These are phyloP conservation scores for Leptopilina clavipes DNA, from an alignment of 1,140 invertebrate genomes.

Conservation along the genomic window DNA sequence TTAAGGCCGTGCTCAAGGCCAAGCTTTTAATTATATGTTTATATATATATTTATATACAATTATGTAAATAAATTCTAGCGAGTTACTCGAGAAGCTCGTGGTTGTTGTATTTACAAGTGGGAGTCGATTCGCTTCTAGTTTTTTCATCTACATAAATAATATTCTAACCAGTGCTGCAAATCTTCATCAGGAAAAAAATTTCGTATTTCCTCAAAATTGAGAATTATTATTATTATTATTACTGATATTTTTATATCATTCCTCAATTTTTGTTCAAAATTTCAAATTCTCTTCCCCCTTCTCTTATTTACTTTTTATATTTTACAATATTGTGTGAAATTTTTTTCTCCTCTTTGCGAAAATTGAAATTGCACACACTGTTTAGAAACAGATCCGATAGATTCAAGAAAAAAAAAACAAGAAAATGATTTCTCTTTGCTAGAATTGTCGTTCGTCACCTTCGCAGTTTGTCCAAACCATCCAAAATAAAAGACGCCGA, in stretches of 20 bases:
- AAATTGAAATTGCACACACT: too few relatives aligned
- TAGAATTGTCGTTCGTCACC: slow-evolving; percentile 69
- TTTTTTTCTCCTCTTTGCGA: too few relatives aligned
- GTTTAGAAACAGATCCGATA: slow-evolving; percentile 60
- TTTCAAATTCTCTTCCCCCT: slow-evolving; percentile 23
- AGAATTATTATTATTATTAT: too few relatives aligned
- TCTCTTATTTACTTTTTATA: too few relatives aligned
- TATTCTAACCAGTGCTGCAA: slow-evolving; percentile 63
- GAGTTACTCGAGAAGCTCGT: slow-evolving; percentile 67
- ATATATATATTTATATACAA: too few relatives aligned
- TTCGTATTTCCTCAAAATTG: too few relatives aligned
- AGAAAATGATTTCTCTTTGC: slow-evolving; percentile 41
- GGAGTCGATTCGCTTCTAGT: slow-evolving; percentile 64
- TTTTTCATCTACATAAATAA: slow-evolving; percentile 55
- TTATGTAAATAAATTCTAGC: slow-evolving; percentile 46
- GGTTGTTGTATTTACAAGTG: slow-evolving; percentile 69
- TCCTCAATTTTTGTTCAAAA: too few relatives aligned
- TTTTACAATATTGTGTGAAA: too few relatives aligned
- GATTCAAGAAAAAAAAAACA: too few relatives aligned
- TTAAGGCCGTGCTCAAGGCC: slow-evolving; percentile 25
- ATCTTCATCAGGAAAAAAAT: too few relatives aligned
- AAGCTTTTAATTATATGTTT: too few relatives aligned
- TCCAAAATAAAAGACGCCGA: slow-evolving; percentile 75
- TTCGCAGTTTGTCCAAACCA: slow-evolving; percentile 73
- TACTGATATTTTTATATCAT: too few relatives aligned